Base-by-base conservation (phyloP, 2,888 invertebrate genomes). In the Hirudinaria manillensis region DNA sequence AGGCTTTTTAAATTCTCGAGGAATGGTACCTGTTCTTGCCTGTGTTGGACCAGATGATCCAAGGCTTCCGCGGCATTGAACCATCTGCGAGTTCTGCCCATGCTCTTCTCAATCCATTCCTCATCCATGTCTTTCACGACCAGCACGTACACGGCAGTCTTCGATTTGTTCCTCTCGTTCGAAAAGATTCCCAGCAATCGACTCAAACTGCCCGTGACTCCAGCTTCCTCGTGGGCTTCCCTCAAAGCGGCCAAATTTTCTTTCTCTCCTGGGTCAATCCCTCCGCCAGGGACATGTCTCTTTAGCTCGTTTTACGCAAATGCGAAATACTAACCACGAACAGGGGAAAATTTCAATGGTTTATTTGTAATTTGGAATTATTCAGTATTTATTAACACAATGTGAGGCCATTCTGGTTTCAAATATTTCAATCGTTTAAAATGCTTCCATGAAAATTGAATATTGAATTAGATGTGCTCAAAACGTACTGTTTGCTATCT, bases 181-280 rank as follows among this genome's bases (percentile, higher is more conserved):
- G 96, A 95, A 87, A 98, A 97, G 79, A 94, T 90, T 72, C 97
- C 97, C 78, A 97, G 89, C 83, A 92, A 92, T 80, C 94, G 89
- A 78, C 92, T 92, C 77, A 96, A 88, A 83, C 91, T 91, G 81
- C 96, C 97, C 82, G 91, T 89, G 79, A 96, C 96, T 70, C 97
- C 97, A 76, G 97, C 97, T 85, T 98, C 97, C 85, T 98, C 97
- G 79, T 92, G 88, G 71, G 94, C 93, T 87, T 98, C 97, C 75
- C 97, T 89, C 81, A 92, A 89, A 32, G 97, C 97, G 34, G 97
- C 95, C 78, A 91, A 91, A 78, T 91, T 90, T 51, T 94, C 91
- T 83, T 93, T 92, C 82, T 97, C 95, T 55, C 84, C 81, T 0
- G 94, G 94, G 86, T 97, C 97, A 76, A 97, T 91, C 55, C 97